Evolutionary conservation across 2,113 vertebrate genomes (phyloP), one percentile per base, ranked within the genome.

Genomic region (Neogale vison): DNA sequence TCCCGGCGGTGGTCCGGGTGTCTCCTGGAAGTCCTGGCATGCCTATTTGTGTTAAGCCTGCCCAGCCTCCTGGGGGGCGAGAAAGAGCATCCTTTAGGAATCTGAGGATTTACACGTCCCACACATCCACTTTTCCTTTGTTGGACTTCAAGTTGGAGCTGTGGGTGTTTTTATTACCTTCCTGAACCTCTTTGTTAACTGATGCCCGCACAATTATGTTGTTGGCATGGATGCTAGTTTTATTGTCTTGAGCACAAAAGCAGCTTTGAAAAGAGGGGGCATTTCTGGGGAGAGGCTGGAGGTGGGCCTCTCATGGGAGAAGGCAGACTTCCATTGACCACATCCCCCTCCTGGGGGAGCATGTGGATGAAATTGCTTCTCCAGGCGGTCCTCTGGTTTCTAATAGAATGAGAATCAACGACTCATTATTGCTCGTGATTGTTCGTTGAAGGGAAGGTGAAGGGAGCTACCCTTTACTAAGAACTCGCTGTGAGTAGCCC

Each of bases 241-340:
- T 96, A 96, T 94, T 96, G 87, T 72, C 13, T 42, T 74, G 29
- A 90, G 89, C n/a, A 76, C 84, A 94, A 96, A 97, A 79, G 95
- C 31, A 74, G 47, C 12, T 45, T 67, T 95, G 81, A 95, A 95
- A 89, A 39, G 63, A 95, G 89, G 71, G 87, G 63, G 39, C 81
- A 39, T n/a, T 85, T 83, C 72, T 76, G 74, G 74, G 45, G 79
- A 94, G 55, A 83, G 6, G 31, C 52, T 84, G 23, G 42, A 76
- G n/a, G 21, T 26, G 39, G 88, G 87, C 42, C 23, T 83, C 82
- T 88, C 63, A 7, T 8, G 34, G n/a, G 24, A 90, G 65, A 69
- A 86, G 57, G 61, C 89, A 55, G 67, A 79, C 67, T 74, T 90
- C 14, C 74, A 15, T 34, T 1, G 1, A 39, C 45, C 1, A 36